Percentiles rank a stretch among this genome's conserved stretches.
Evolutionary conservation across 2,113 vertebrate genomes (phyloP).

Genomic region (Redunca redunca): DNA sequence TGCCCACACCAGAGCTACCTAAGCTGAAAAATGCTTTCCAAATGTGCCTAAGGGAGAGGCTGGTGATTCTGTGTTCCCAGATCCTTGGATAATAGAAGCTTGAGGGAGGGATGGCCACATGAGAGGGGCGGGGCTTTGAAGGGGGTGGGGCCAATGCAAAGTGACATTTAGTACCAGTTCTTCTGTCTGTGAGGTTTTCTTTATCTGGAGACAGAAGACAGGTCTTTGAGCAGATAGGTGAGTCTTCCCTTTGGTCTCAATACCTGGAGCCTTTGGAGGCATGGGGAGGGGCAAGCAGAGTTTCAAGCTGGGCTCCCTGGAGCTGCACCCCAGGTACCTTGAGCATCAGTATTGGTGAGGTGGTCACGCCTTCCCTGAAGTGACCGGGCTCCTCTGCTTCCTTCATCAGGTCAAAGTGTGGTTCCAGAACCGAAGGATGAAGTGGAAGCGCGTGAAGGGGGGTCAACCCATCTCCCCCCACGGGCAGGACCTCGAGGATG

Average conservation of each 20-base stretch:
- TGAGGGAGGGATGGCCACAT: neutral
- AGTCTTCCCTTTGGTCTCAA: neutral
- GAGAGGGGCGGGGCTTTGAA: neutral
- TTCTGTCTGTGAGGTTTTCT: neutral
- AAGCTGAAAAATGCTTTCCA: neutral
- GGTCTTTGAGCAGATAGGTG: neutral
- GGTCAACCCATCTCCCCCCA: conserved; percentile 90
- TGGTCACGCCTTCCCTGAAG: neutral
- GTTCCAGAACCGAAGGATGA: conserved; percentile 99
- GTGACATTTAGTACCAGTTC: neutral
- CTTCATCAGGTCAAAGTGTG: conserved; percentile 93
- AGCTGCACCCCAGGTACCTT: neutral
- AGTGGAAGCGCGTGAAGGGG: conserved; percentile 98
- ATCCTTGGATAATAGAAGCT: neutral
- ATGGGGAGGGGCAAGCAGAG: neutral
- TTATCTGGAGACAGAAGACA: neutral
- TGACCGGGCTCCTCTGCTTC: conserved; percentile 10
- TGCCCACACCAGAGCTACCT: neutral
- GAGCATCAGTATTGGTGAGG: neutral
- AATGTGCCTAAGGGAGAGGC: neutral
- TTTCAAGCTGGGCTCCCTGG: neutral
- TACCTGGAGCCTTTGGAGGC: neutral
- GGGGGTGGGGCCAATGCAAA: neutral
- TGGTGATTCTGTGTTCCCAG: neutral
- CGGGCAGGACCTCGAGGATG: conserved; percentile 88